Conservation (phyloP, 2,113 vertebrate genomes). For the Rhipidura dahli region DNA sequence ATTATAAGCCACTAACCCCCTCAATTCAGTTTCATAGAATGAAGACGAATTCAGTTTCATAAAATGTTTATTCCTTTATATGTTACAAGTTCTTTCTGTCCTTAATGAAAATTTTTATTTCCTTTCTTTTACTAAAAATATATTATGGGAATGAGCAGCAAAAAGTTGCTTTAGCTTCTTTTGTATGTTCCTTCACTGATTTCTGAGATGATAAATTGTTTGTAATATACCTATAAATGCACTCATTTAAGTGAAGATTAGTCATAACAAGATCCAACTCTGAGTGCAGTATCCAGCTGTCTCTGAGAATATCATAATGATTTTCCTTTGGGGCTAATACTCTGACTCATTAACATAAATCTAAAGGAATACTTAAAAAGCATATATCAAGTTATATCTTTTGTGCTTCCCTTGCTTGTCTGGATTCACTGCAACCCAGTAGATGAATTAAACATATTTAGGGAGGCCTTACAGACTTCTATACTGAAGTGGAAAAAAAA, state of each 20-base stretch:
- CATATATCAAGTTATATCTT: neutral
- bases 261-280: neutral
- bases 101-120: neutral
- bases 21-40: neutral
- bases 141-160: neutral
- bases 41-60: neutral
- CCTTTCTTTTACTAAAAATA: neutral
- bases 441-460: neutral
- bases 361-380: neutral
- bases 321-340: neutral
- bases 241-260: slow-evolving; percentile 13
- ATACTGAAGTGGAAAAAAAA: neutral
- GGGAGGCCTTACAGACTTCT: neutral
- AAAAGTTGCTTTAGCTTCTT: neutral
- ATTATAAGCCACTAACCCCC: neutral
- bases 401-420: neutral
- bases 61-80: neutral
- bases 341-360: neutral
- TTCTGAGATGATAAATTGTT: neutral
- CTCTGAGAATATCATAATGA: neutral
- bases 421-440: neutral
- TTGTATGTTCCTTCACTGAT: slow-evolving; percentile 20
- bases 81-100: neutral
- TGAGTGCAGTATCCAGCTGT: neutral
- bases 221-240: slow-evolving; percentile 34